A percentile compares a stretch with the other conserved stretches of the same genome.
Evolutionary conservation across 2,888 invertebrate species (phyloP).

Genomic region (Rhorus exstirpatorius): DNA sequence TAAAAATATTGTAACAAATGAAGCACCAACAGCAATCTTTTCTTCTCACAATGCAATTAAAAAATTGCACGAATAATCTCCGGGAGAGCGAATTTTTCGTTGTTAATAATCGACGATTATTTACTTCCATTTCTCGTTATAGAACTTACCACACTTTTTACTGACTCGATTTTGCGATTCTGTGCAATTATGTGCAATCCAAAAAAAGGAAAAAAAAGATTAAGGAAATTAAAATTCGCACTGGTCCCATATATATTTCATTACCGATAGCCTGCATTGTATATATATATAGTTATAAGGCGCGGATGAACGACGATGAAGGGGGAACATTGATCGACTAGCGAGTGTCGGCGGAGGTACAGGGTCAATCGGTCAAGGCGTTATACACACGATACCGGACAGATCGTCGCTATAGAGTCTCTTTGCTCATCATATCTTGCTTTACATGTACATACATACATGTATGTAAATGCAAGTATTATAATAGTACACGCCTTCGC

Average conservation of each 20-base stretch:
- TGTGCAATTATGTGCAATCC: too few species aligned
- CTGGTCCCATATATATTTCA: too few species aligned
- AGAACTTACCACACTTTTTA: too few species aligned
- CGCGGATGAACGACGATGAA: not conserved
- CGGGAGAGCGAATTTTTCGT: too few species aligned
- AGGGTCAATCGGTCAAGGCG: slow-evolving; percentile 65
- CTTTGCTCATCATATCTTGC: slow-evolving; percentile 38
- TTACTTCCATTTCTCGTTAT: too few species aligned
- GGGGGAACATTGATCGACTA: slow-evolving; percentile 53
- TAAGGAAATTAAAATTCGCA: not conserved
- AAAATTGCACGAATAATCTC: too few species aligned
- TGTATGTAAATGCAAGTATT: not conserved
- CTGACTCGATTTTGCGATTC: too few species aligned
- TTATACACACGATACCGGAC: slow-evolving; percentile 19
- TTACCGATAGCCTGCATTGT: slow-evolving; percentile 4
- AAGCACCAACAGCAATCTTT: too few species aligned
- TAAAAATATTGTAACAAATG: too few species aligned
- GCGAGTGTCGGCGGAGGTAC: slow-evolving; percentile 48
- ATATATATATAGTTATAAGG: slow-evolving; percentile 19
- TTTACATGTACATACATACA: not conserved
- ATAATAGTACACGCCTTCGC: slow-evolving; percentile 12
- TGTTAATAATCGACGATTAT: too few species aligned
- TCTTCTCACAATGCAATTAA: too few species aligned
- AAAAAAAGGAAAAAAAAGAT: too few species aligned
- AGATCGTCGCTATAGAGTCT: slow-evolving; percentile 44